Percentiles rank a stretch among this genome's conserved stretches.
Conservation (phyloP, 2,888 invertebrate species). For the Hydraecia micacea region DNA sequence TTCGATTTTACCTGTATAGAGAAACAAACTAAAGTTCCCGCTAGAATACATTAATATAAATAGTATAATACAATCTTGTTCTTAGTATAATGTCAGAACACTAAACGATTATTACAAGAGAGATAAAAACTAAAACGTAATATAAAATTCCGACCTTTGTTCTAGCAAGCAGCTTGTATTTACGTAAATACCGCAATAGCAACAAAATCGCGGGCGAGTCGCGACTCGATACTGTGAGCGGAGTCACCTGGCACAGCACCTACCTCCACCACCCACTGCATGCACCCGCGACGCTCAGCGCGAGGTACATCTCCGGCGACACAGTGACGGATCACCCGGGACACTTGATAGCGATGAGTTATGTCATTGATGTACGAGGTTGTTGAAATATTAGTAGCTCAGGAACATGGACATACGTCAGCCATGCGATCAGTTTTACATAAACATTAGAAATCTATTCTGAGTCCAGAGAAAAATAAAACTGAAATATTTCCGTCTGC, state of each 20-base stretch:
- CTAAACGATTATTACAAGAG: slow-evolving; percentile 26
- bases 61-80: slow-evolving; percentile 5
- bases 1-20: neutral
- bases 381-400: slow-evolving; percentile 9
- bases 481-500: neutral
- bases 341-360: slow-evolving; percentile 26
- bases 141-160: slow-evolving; percentile 21
- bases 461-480: neutral
- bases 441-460: neutral
- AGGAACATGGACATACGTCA: neutral
- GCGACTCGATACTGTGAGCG: slow-evolving; percentile 47
- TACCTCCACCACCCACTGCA: slow-evolving; percentile 39
- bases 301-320: slow-evolving; percentile 55
- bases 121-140: slow-evolving; percentile 38
- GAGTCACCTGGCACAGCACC: slow-evolving; percentile 48
- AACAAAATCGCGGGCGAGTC: slow-evolving; percentile 32
- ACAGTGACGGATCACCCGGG: slow-evolving; percentile 58
- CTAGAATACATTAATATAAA: slow-evolving; percentile 9
- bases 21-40: neutral
- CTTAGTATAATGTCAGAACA: slow-evolving; percentile 2
- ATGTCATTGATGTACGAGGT: neutral
- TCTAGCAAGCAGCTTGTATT: slow-evolving; percentile 33
- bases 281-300: slow-evolving; percentile 27
- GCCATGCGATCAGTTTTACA: too few relatives aligned
- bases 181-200: slow-evolving; percentile 41